Base-by-base conservation (phyloP, 2,113 vertebrate genomes). In the Motacilla tschutschensis region DNA sequence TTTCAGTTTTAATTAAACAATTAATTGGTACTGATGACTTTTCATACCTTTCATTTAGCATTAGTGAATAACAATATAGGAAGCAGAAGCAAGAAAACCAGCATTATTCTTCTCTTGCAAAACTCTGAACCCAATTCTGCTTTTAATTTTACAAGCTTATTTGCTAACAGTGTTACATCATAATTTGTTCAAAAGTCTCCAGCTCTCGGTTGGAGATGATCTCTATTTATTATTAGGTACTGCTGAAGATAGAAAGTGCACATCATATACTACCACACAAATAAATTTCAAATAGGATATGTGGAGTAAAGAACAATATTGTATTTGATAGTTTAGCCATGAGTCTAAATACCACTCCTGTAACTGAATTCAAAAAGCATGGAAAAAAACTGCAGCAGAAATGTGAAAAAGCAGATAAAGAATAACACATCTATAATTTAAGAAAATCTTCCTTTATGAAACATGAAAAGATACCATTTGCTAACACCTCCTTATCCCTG, bases 111-210 rank as follows among this genome's bases (percentile, higher is more conserved):
- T 73, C 25, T 28, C 25, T 82, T 70, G 28, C 6, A 88, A 79
- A 79, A n/a, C 16, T 62, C 41, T 82, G 40, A 92, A 79, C 22
- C 12, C 4, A 38, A n/a, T 70, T 77, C 59, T 55, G 12, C 13
- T 70, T 88, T 73, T 66, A 84, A 63, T 66, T 84, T 72, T 82
- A 5, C 16, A 55, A 35, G 17, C 24, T 58, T 21, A 28, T 73
- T 87, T 90, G 44, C 25, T 57, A 31, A 25, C 26, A 84, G 4
- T 28, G 20, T 76, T 81, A 69, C 58, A 86, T 17, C 24, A 73
- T 51, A 66, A 58, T 73, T 84, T 88, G n/a, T 43, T 91, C 67
- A 84, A 70, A 93, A 84, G 36, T 88, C 28, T 76, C 15, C 38
- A 64, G 59, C 33, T 44, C 17, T 48, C 17, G 3, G 22, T 63